Base-by-base conservation (phyloP, 2,113 vertebrate genomes). In the Coptodon rendalli region DNA sequence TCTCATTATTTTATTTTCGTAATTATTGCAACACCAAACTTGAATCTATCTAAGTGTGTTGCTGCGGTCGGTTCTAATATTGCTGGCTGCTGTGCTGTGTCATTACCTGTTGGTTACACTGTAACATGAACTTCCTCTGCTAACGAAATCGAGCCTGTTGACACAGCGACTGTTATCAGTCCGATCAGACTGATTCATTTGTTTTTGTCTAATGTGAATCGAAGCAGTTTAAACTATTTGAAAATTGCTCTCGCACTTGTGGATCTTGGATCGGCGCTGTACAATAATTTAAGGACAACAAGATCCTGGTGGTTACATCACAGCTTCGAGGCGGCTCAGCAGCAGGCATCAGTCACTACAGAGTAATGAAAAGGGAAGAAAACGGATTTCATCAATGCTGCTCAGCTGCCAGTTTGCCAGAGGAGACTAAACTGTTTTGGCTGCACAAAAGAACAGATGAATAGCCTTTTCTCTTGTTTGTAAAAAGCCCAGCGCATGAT, bases 391-490 rank as follows among this genome's bases (percentile, higher is more conserved):
- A 87, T 87, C 80, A 83, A 82, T 86, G 81, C 59, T 45, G 56
- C 82, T 82, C 68, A n/a, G 78, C 48, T 85, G 63, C 59, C 82
- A 63, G 78, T 63, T 73, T 43, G 76, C 88, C 76, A 76, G 88
- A 84, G 50, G 85, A 88, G 22, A 80, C 73, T 63, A 78, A 89
- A 86, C 68, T 27, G 34, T 90, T 87, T 88, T 91, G 85, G 87
- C 90, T 59, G 27, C 81, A 90, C 84, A 89, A 78, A 93, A 85
- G 76, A 89, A 80, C 43, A 80, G 59, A 91, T 88, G 73, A 92
- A 92, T 68, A 57, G 81, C 16, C 27, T 53, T 92, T 87, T 89
- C 38, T 85, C 57, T 81, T 87, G 31, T 9, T 85, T 81, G 71
- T 81, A 89, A 91, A 87, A 76, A 83, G 84, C 79, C 40, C 3